Evolutionary conservation across 2,113 vertebrate species (phyloP), one percentile per base, ranked within the genome.

Genomic region (Oxyura jamaicensis): DNA sequence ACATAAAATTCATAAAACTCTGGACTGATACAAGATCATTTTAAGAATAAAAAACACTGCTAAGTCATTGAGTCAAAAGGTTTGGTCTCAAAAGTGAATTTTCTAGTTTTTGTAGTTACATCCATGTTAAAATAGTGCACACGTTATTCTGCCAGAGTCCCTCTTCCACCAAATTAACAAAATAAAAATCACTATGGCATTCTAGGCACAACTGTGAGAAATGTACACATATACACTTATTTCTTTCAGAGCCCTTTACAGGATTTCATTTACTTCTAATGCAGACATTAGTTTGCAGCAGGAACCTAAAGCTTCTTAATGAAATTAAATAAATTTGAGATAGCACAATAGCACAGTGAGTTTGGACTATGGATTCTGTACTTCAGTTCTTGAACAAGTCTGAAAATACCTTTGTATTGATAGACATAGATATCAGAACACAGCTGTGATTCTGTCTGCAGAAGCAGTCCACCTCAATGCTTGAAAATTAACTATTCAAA

Each of bases 1-100:
- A 31, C 48, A 33, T 35, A 50, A 4, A 10, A 60, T 42, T 68
- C 20, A 68, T 74, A 62, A 81, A 93, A 77, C 11, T 82, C 19
- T 56, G 42, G 66, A 79, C 39, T 48, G 35, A 73, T 68, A 42
- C 5, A 91, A 62, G 26, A 76, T 10, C 76, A 48, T 74, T 88
- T 88, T 39, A 77, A 87, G 50, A 90, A 77, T 3, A 81, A 78
- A 26, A 84, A 87, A 75, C 52, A 78, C 28, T 82, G 35, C 36
- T 75, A 52, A 88, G 12, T 50, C 13, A 4, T 50, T 78, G 50
- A 74, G 16, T 77, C 44, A 89, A 44, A 53, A 88, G 23, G 10
- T 78, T 59, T 85, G 74, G 10, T 77, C 13, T 36, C 9, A 91
- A 10, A 4, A n/a, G 73, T 29, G 55, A 73, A 71, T 88, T 80